A percentile compares a stretch with the other conserved stretches of the same genome.
Conservation (phyloP, 2,797 vertebrate genomes). For the Sebastes taczanowskii region DNA sequence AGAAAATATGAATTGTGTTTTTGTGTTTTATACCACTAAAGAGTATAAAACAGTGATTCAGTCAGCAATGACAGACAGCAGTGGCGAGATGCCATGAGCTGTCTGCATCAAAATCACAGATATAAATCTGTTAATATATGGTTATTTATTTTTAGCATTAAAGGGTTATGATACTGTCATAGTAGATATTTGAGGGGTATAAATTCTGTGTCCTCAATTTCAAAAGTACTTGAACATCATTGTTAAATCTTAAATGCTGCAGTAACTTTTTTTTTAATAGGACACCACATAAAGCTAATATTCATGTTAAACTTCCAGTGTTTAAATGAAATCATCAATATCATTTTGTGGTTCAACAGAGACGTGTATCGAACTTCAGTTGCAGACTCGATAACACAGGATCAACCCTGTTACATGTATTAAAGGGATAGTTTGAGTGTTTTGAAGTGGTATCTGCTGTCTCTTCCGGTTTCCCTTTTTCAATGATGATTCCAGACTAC, state of each 20-base stretch:
- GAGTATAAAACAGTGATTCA: slow-evolving; percentile 28
- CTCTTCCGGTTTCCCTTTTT: too few species aligned
- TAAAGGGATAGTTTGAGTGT: not conserved
- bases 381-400: not conserved
- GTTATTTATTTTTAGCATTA: slow-evolving; percentile 47
- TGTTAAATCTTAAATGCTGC: not conserved
- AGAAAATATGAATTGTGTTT: slow-evolving; percentile 7
- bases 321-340: slow-evolving; percentile 5
- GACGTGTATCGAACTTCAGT: not conserved
- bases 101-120: slow-evolving; percentile 27
- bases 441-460: too few species aligned
- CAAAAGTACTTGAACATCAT: not conserved
- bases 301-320: not conserved
- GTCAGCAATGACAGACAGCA: slow-evolving; percentile 30
- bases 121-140: slow-evolving; percentile 25
- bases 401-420: not conserved
- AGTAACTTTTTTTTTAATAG: not conserved
- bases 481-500: too few species aligned
- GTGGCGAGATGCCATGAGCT: slow-evolving; percentile 23
- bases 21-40: slow-evolving; percentile 26
- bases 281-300: not conserved
- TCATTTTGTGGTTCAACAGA: not conserved
- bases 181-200: slow-evolving; percentile 13
- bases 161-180: not conserved
- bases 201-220: not conserved